Conservation (phyloP, 2,888 invertebrate genomes). For the Andrena chrysosceles region DNA sequence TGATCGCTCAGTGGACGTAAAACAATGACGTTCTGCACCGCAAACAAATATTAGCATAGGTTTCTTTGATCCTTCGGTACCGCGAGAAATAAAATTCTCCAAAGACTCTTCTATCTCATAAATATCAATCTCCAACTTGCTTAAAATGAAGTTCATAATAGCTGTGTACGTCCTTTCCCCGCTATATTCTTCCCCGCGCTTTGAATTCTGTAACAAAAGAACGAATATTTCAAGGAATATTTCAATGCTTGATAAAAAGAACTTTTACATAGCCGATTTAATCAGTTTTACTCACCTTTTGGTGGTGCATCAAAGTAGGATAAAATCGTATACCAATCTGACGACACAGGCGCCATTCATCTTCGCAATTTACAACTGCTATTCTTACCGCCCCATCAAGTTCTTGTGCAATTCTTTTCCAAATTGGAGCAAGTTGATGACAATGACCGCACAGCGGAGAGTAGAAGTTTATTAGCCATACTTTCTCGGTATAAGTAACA, state of each 20-base stretch:
- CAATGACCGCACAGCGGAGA: constrained; percentile 95
- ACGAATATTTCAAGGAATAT: no score
- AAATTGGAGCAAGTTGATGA: constrained; percentile 92
- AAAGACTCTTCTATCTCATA: constrained; percentile 72
- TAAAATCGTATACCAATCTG: constrained; percentile 91
- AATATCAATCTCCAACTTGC: constrained; percentile 74
- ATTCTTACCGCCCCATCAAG: constrained; percentile 92
- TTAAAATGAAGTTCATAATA: constrained; percentile 75
- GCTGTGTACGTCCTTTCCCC: constrained; percentile 70
- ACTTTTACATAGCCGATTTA: background rate
- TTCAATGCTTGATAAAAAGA: no score
- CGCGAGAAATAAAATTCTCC: constrained; percentile 71
- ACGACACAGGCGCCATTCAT: constrained; percentile 92
- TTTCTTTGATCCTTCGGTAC: constrained; percentile 61
- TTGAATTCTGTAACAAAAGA: constrained; percentile 69
- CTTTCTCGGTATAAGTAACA: constrained; percentile 87
- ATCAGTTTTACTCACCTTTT: constrained; percentile 83
- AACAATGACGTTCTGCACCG: constrained; percentile 74
- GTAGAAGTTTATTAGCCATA: constrained; percentile 95
- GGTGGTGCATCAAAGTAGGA: constrained; percentile 91
- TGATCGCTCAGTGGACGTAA: constrained; percentile 72
- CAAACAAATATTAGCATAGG: constrained; percentile 77
- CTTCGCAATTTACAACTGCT: constrained; percentile 95
- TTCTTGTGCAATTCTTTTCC: constrained; percentile 92
- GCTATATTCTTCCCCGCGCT: constrained; percentile 72